Evolutionary conservation across 2,113 vertebrate genomes (phyloP), one percentile per base, ranked within the genome.

Genomic region (Anarhynchus alexandrinus): DNA sequence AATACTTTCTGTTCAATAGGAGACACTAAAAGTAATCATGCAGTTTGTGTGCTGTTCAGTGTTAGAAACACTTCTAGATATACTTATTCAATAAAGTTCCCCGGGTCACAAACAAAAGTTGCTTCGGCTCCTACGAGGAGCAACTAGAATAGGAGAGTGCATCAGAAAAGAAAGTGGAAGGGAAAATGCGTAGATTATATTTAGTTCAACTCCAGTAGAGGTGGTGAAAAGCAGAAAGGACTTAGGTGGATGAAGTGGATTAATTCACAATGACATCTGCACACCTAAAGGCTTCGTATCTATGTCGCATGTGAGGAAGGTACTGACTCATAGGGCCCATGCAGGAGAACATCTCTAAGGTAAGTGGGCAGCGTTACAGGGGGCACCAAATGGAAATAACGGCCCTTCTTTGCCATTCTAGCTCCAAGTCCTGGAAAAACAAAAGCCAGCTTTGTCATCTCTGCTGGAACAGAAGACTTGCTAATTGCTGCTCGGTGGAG

Each of bases 101-200:
- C 93, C 73, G 81, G 89, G 93, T 94, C 95, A 97, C 88, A 97
- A 97, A 95, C 83, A 90, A 96, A 97, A 96, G 85, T 97, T 95
- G 73, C 40, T 80, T 91, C 4, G 0, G 45, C 59, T 93, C 17
- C 78, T 71, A 27, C 36, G 23, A 83, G 72, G 70, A 91, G 82
- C 40, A 93, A 80, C 86, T 82, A 76, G 73, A 89, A 90, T 47
- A 91, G 84, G 74, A 97, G 52, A 96, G 32, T 47, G 81, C 72
- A 95, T 91, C 95, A 92, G 71, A 86, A 92, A 96, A 97, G 51
- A 93, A 95, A 97, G 85, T 20, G 40, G 86, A 91, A 95, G 61
- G 36, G 26, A 96, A 96, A 95, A 92, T 10, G 27, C 22, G 5
- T 66, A 86, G 69, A 61, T 82, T n/a, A 10, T 86, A 72, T 86